Evolutionary conservation across 2,888 invertebrate species (phyloP).

Genomic region (Tanytarsus gracilentus): DNA sequence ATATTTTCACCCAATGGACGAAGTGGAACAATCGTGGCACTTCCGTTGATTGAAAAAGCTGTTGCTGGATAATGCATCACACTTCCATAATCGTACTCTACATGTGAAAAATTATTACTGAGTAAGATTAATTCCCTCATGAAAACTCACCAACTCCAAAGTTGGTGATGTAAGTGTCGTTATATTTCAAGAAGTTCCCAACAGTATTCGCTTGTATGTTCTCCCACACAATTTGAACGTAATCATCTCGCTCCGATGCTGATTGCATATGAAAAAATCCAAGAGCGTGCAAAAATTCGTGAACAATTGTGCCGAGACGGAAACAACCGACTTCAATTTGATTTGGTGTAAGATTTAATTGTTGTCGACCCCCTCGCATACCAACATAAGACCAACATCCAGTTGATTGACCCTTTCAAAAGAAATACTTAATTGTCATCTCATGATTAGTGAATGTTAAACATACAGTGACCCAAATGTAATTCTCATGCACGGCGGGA

Average conservation of each 20-base stretch:
- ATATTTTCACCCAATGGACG: conserved; percentile 30
- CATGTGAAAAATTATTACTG: conserved; percentile 61
- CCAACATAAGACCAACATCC: conserved; percentile 70
- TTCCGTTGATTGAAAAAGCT: conserved; percentile 42
- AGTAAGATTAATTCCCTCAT: no score
- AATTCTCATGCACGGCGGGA: not conserved
- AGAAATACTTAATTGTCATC: no score
- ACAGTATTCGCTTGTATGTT: conserved; percentile 47
- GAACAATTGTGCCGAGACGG: conserved; percentile 47
- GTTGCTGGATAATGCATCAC: conserved; percentile 44
- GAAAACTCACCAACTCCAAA: no score
- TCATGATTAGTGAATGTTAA: no score
- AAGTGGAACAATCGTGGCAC: conserved; percentile 40
- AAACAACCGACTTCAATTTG: conserved; percentile 15
- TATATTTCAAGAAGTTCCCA: conserved; percentile 56
- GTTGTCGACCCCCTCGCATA: conserved; percentile 44
- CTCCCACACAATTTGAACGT: conserved; percentile 45
- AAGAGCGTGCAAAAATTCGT: conserved; percentile 59
- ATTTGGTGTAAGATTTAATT: conserved; percentile 15
- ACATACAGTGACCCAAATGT: not conserved
- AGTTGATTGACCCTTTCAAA: conserved; percentile 48
- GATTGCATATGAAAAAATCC: conserved; percentile 1
- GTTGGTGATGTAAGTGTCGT: conserved; percentile 45
- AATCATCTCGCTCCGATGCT: conserved; percentile 53
- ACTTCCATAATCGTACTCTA: conserved; percentile 58